Conservation (phyloP, 2,113 vertebrate genomes). For the Brachypodius melanocephalos region DNA sequence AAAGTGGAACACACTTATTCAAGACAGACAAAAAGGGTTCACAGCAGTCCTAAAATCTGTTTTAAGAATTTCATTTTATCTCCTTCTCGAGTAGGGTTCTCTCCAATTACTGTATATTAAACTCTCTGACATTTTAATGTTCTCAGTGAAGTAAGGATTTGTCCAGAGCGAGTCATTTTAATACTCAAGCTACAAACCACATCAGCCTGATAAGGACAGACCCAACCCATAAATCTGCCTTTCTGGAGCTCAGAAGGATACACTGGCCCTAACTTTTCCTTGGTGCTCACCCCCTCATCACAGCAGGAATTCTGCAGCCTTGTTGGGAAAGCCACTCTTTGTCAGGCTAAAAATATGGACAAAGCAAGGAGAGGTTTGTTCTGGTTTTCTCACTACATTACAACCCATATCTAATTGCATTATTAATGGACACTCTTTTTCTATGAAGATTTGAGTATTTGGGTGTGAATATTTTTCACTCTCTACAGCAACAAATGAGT, state of each 20-base stretch:
- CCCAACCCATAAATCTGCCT: slow-evolving; percentile 1
- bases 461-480: neutral
- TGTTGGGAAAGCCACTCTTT: neutral
- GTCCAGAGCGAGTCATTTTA: slow-evolving; percentile 26
- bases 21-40: slow-evolving; percentile 66
- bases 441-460: neutral
- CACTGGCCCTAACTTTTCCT: neutral
- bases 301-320: neutral
- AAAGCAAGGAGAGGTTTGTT: neutral
- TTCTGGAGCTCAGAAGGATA: neutral
- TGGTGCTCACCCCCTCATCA: neutral
- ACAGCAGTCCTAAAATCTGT: slow-evolving; percentile 60
- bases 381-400: neutral
- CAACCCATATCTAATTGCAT: neutral
- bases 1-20: slow-evolving; percentile 69
- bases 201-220: neutral
- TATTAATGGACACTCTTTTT: neutral
- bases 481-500: neutral
- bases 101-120: slow-evolving; percentile 54
- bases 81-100: slow-evolving; percentile 19
- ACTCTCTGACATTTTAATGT: slow-evolving; percentile 39
- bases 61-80: slow-evolving; percentile 67
- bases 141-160: slow-evolving; percentile 19
- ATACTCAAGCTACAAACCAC: slow-evolving; percentile 6
- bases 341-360: neutral